Evolutionary conservation across 2,113 vertebrate genomes (phyloP).

Genomic region (human): DNA sequence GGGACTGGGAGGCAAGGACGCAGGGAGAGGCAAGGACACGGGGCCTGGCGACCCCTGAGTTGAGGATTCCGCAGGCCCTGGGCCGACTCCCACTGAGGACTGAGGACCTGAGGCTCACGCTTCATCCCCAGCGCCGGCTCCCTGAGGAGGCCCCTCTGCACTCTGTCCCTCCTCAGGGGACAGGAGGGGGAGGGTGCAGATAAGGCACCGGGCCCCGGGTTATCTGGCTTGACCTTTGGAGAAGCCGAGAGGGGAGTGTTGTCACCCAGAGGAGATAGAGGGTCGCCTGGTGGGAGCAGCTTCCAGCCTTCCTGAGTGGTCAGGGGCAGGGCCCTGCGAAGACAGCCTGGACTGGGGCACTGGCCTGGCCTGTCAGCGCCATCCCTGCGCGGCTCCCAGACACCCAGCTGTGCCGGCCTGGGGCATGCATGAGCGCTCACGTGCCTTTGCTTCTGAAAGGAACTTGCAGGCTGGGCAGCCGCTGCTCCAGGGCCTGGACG

Average conservation of each 20-base stretch:
- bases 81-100: background rate
- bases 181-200: constrained; percentile 81
- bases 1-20: background rate
- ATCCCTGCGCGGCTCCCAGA: constrained; percentile 82
- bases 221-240: constrained; percentile 87
- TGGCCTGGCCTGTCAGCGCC: constrained; percentile 85
- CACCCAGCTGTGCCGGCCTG: constrained; percentile 70
- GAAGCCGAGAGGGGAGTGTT: constrained; percentile 86
- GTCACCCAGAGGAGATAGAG: constrained; percentile 85
- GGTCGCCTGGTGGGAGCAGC: constrained; percentile 80
- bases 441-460: constrained; percentile 80
- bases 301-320: constrained; percentile 80
- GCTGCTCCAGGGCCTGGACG: constrained; percentile 65
- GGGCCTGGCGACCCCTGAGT: background rate
- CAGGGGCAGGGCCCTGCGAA: constrained; percentile 83
- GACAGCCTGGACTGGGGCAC: constrained; percentile 82
- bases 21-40: no score
- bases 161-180: constrained; percentile 58
- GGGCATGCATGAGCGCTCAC: constrained; percentile 81
- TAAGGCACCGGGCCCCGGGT: constrained; percentile 82
- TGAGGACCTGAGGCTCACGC: background rate
- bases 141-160: background rate
- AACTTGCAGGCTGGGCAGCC: constrained; percentile 69
- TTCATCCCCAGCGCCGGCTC: background rate
- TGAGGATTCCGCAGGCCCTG: background rate